Base-by-base conservation (phyloP, 2,888 invertebrate genomes). In the Ferdinandea cuprea region DNA sequence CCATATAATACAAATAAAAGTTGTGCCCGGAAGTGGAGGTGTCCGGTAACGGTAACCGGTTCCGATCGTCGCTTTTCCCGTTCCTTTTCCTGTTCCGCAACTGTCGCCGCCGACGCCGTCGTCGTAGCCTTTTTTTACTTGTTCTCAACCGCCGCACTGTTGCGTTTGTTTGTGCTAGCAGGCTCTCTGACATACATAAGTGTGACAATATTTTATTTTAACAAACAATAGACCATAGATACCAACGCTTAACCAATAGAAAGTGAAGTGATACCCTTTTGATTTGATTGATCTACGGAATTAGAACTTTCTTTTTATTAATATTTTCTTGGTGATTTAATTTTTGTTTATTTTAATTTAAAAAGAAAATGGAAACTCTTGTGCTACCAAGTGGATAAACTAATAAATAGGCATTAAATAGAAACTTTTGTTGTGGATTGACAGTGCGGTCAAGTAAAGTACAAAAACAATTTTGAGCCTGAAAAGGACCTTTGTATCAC, bases 21-120 rank as follows among this genome's bases (percentile, higher is more conserved):
- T 90, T 88, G 83, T 78, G 87, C 86, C 88, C 91, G 91, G 91
- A 91, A 91, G 90, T 89, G 88, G 90, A 91, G 91, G 91, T 91
- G 91, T 91, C 91, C 91, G 91, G 91, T 90, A 91, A 91, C 91
- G 91, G 91, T 91, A 91, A 91, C 91, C 90, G 91, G 91, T 91
- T 91, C 91, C 91, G 91, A 91, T 91, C 91, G 90, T 90, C 90
- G 90, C 89, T 91, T 90, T 91, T 91, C 90, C 90, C 90, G 89
- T 91, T 91, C 90, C 90, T 89, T 89, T 91, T 91, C 91, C 91
- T 89, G 88, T 91, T 90, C 89, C 90, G 89, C 87, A n/a, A n/a
- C n/a, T 86, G 83, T 77, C 65, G 80, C 61, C 63, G 71, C 59
- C 76, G 77, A 84, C 86, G 81, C 78, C 35, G 71, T 77, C 21